Evolutionary conservation across 2,888 invertebrate genomes (phyloP), one percentile per base, ranked within the genome.

Genomic region (Gymnosoma rotundatum): DNA sequence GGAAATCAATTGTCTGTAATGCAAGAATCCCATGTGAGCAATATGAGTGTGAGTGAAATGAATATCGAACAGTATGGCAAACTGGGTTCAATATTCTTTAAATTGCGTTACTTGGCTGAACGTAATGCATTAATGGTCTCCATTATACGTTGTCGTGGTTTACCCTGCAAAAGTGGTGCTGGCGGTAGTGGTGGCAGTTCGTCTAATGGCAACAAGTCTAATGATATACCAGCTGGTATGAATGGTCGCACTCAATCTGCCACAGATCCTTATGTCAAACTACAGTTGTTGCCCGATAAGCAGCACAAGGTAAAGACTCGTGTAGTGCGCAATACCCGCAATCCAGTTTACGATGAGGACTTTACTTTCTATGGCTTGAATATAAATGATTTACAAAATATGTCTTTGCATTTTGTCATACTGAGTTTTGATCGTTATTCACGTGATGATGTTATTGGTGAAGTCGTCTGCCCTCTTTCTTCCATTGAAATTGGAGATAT

Each of bases 321-420:
- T 79, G 99, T 99, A 10, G 95, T 99, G 52, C 95, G 99, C 87
- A 98, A 99, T 92, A 99, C 99, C 61, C 94, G 97, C 73, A 97
- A 98, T 93, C 99, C 99, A 0, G 96, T 98, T 1, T 99, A 99
- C 93, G 99, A 99, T 90, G 99, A 99, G 93, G 99, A 99, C 92
- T 99, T 99, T 92, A 99, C 99, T 0, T 99, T 99, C 94, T 99
- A 98, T 91, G 99, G 99, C 75, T 95, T 98, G 89, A 95, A 95
- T 67, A 95, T 96, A 87, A 95, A 96, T 90, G 98, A 98, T 92
- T 94, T 98, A 82, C 94, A 96, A 90, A 95, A 95, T 90, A 97
- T 98, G 92, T 98, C 98, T 7, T 94, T 98, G 72, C 98, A 98
- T 93, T 98, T 98, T 92, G 97, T 98, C 75, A 96, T 98, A 20